Base-by-base conservation (phyloP, 1,140 invertebrate species). In the Venustaconcha ellipsiformis region DNA sequence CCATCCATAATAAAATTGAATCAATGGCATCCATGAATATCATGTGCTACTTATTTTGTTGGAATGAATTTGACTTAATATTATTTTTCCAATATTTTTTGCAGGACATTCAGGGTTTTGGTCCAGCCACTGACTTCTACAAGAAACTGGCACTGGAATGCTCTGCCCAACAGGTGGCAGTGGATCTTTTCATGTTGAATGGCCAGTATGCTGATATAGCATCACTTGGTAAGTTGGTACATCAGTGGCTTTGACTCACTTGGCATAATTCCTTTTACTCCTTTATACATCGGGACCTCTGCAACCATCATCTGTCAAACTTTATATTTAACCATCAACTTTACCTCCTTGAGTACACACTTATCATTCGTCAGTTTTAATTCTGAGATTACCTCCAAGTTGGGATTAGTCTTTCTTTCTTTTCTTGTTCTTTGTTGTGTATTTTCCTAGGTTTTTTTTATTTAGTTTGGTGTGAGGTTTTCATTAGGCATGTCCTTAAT, bases 51-150 rank as follows among this genome's bases (percentile, higher is more conserved):
- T 37, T 37, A 37, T 37, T 8, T 37, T 37, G 37, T 37, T 37
- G 37, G 67, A 70, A 13, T 1, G 14, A 57, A 17, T 15, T 20
- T 37, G n/a, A 57, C 37, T 57, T 14, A 17, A 58, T 13, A 57
- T 23, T 18, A 57, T 57, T 20, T n/a, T 23, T 70, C 48, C 20
- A 17, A 57, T 62, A 70, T 71, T 62, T n/a, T 69, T 84, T 86
- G 20, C 80, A 90, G 88, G 90, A 89, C 79, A 78, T 89, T 14
- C 72, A 82, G 23, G 86, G 96, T 88, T 91, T 99, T 70, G 97
- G 96, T 89, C 98, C 98, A 23, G 95, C 95, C 0, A 99, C 96
- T 17, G 99, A 99, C 91, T 99, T 99, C 91, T 99, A 99, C 89
- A 99, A 99, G 91, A 94, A 97, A 74, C 90, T 99, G 58, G 97